Evolutionary conservation across 2,888 invertebrate genomes (phyloP), one percentile per base, ranked within the genome.

Genomic region (Scelioninae gen. 1): DNA sequence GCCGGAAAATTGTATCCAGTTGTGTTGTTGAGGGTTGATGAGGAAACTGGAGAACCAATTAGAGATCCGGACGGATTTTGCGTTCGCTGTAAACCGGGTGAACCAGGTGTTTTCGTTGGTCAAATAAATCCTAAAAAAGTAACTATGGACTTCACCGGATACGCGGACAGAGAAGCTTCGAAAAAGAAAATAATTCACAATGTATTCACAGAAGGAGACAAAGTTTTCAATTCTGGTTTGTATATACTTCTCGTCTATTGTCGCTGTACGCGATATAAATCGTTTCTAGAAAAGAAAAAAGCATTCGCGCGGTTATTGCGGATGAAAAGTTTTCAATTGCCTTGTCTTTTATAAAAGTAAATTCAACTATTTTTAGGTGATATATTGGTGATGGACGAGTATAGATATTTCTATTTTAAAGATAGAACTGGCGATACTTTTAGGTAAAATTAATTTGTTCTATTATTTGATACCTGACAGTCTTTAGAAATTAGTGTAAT

Each of bases 361-460:
- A 53, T 53, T 11, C 13, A 31, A 23, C 53, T 34, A 58, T 40
- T 74, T 32, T 23, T 68, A 93, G 96, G 96, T 75, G 99, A 99
- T 93, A 95, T 99, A 88, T 93, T 99, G 84, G 95, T 97, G 45
- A 95, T 96, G 93, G 98, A 99, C 92, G 96, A 98, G 86, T 94
- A 96, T n/a, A 98, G 98, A 47, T 98, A 97, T 93, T 95, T 97
- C 90, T 98, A 95, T 93, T 99, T 99, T 94, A 96, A 95, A 84
- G 99, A 99, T 93, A 95, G 99, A 90, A 96, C 96, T 62, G 96
- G 96, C 1, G 96, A 97, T 92, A 97, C 96, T 0, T 96, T 95
- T 93, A 94, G 95, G 94, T 93, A 88, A 87, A 79, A 34, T 66
- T 7, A 60, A 60, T 53, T 29, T 31, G 11, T n/a, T 11, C 11